These are phyloP conservation scores for Tringa solitaria DNA, from an alignment of 2,113 vertebrate genomes.

Conservation along the genomic window DNA sequence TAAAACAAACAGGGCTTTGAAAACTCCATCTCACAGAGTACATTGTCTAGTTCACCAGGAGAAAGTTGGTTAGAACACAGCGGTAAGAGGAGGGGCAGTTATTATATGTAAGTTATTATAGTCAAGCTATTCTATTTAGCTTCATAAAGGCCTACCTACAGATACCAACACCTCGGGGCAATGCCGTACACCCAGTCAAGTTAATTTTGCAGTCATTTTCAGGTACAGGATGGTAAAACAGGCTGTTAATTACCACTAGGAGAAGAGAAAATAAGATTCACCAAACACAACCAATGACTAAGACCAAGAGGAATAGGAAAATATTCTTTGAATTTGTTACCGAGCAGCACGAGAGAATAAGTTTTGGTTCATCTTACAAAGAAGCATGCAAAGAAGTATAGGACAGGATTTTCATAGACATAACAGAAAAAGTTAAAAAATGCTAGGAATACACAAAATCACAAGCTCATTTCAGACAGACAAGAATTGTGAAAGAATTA, in stretches of 20 bases:
- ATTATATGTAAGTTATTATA: not conserved
- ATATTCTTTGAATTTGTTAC: not conserved
- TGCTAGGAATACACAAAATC: not conserved
- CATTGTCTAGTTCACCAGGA: fast-evolving
- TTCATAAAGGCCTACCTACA: not conserved
- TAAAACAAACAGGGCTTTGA: not conserved
- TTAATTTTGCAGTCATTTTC: not conserved
- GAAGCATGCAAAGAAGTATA: not conserved
- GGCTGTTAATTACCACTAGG: not conserved
- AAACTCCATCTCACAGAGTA: not conserved
- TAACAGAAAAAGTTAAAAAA: not conserved
- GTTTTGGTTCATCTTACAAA: not conserved
- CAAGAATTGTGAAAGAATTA: not conserved
- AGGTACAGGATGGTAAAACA: not conserved
- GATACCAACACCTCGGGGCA: not conserved
- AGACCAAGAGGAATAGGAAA: not conserved
- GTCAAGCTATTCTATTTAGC: not conserved
- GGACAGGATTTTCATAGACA: not conserved
- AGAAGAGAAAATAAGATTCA: not conserved
- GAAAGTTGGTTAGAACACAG: not conserved
- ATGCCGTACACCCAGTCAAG: not conserved
- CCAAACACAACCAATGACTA: not conserved
- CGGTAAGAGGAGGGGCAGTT: not conserved
- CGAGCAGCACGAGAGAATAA: not conserved
- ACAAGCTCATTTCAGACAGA: not conserved